These are phyloP conservation scores for Cygnus atratus DNA, from an alignment of 2,113 vertebrate genomes.

Conservation along the genomic window DNA sequence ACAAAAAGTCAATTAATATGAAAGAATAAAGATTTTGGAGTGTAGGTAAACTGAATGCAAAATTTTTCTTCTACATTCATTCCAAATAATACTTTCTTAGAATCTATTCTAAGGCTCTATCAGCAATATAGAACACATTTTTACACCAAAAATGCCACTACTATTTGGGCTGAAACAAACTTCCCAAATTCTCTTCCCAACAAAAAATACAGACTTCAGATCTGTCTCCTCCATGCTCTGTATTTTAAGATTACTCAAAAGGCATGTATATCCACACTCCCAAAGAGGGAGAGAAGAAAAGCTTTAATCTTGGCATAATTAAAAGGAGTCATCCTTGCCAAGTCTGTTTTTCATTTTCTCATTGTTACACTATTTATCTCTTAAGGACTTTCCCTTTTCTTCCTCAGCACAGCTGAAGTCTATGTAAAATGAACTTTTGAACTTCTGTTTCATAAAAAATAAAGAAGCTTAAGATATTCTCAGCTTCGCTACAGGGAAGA, in stretches of 20 bases:
- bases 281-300: background rate
- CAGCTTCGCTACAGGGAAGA: slow-evolving; percentile 21
- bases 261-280: background rate
- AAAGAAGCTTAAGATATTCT: slow-evolving; percentile 49
- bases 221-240: background rate
- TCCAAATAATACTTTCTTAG: background rate
- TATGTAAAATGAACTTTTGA: slow-evolving; percentile 25
- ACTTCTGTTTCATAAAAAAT: slow-evolving; percentile 59
- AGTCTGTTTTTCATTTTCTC: slow-evolving; percentile 9
- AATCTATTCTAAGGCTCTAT: background rate
- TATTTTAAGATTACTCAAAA: background rate
- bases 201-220: background rate
- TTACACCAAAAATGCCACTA: background rate
- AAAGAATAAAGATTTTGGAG: background rate
- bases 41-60: background rate
- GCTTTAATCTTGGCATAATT: slow-evolving; percentile 27
- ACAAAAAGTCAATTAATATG: background rate
- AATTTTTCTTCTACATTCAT: background rate
- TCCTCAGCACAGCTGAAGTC: background rate
- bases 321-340: background rate
- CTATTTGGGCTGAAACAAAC: background rate
- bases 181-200: background rate
- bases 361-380: slow-evolving; percentile 23
- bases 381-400: slow-evolving; percentile 18
- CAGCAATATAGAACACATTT: background rate